These are phyloP conservation scores for Machimus atricapillus DNA, from an alignment of 2,888 invertebrate species.

Conservation along the genomic window DNA sequence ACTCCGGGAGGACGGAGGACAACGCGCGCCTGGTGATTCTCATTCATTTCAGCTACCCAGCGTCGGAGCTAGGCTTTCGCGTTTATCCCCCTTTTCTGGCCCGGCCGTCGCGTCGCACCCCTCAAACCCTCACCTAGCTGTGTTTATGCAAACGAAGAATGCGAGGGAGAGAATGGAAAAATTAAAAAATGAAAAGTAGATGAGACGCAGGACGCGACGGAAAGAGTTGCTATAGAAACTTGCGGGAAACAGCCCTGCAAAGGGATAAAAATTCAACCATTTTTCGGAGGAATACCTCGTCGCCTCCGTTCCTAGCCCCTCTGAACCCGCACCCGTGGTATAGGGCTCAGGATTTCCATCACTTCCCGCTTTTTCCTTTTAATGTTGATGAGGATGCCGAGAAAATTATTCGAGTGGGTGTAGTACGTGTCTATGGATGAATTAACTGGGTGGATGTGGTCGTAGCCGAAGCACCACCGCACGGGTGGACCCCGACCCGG, in stretches of 20 bases:
- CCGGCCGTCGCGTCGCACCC: neutral
- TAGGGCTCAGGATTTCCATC: constrained; percentile 18
- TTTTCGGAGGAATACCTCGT: neutral
- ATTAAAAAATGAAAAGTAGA: constrained; percentile 40
- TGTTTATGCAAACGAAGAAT: constrained; percentile 37
- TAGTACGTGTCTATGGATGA: constrained; percentile 29
- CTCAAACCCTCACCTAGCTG: neutral
- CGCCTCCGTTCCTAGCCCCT: neutral
- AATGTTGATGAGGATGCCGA: constrained; percentile 38
- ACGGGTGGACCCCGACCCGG: neutral
- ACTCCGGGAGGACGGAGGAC: neutral
- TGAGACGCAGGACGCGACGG: constrained; percentile 35
- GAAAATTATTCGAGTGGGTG: constrained; percentile 24
- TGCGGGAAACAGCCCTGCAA: constrained; percentile 17
- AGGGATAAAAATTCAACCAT: constrained; percentile 31
- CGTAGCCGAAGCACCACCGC: neutral
- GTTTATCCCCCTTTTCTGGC: constrained; percentile 18
- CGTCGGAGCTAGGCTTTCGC: neutral
- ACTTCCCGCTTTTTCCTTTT: constrained; percentile 28
- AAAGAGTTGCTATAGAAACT: constrained; percentile 41
- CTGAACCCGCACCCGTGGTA: neutral
- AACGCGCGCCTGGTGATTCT: constrained; percentile 22
- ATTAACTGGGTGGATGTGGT: constrained; percentile 29
- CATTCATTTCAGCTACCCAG: constrained; percentile 10
- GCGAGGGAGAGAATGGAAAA: constrained; percentile 38